Base-by-base conservation (phyloP, 30 jellyfish, hydroid and myxozoan genomes). In the Pseudorhiza aurosa region DNA sequence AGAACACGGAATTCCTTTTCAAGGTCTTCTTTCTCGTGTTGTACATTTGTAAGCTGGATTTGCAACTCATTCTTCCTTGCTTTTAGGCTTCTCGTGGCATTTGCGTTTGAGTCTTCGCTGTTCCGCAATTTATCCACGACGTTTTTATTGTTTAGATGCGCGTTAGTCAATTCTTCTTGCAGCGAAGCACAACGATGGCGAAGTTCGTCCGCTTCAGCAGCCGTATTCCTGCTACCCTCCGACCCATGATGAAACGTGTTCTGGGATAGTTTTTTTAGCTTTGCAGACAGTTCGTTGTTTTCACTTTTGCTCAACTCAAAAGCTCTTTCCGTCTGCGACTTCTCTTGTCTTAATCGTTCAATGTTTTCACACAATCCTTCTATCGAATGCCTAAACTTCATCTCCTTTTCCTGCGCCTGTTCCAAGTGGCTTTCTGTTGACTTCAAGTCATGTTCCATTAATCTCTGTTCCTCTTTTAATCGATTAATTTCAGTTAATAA, bases 51-150 rank as follows among this genome's bases (percentile, higher is more conserved):
- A 4, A 74, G 69, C 64, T 46, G 76, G 40, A 82, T 57, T 62
- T 89, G 97, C 37, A 83, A 77, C 50, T 82, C 96, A 65, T 68
- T 89, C 44, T 89, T 91, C 69, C 96, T 64, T 25, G 96, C 96
- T 73, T 92, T 92, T 62, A 92, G 67, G 57, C 96, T 85, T 59
- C 96, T 74, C 55, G 85, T 67, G 10, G 69, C 62, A 24, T 55
- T 84, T 25, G 95, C 93, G 39, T 77, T 65, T 8, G 58, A 33
- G 27, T 92, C 98, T 21, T 92, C 96, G 8, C 58, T 5, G 15
- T 60, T 77, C 29, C 76, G 25, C 36, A 87, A 22, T 55, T 69
- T 79, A 19, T 71, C 93, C 0, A 79, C 44, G 27, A 87, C 29
- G 10, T 50, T 29, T 35, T 72, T 77, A 35, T 73, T 79, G 42